These are phyloP conservation scores for Platycheirus albimanus DNA, from an alignment of 2,888 invertebrate species.

Conservation along the genomic window DNA sequence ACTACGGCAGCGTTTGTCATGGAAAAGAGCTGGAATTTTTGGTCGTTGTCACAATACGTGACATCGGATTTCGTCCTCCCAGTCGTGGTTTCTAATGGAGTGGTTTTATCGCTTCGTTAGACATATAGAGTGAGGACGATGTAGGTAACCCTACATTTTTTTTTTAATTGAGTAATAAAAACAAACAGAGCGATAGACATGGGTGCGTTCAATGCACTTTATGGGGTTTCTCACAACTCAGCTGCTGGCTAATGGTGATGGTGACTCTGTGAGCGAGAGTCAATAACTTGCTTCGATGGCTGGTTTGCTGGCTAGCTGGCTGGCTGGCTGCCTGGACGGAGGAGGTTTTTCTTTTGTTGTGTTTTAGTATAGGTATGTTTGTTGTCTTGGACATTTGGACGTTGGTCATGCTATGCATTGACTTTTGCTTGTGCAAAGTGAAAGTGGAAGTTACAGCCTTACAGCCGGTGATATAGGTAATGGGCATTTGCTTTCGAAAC, in stretches of 20 bases:
- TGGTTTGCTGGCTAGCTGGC: no score
- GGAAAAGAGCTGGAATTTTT: no score
- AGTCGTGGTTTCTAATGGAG: slow-evolving; percentile 45
- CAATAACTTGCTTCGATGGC: slow-evolving; percentile 12
- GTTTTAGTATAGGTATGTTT: no score
- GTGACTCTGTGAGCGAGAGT: slow-evolving; percentile 24
- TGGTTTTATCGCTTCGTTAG: no score
- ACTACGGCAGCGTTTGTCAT: no score
- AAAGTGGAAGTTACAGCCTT: slow-evolving; percentile 65
- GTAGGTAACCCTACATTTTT: background rate
- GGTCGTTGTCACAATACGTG: no score
- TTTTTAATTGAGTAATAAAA: slow-evolving; percentile 72
- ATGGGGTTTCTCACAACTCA: slow-evolving; percentile 34
- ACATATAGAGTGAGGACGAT: no score
- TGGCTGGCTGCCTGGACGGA: no score
- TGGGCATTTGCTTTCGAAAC: slow-evolving; percentile 51
- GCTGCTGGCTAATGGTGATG: slow-evolving; percentile 27
- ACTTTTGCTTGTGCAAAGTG: slow-evolving; percentile 47
- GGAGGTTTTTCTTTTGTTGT: slow-evolving; percentile 1
- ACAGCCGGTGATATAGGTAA: slow-evolving; percentile 44
- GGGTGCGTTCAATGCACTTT: slow-evolving; percentile 67
- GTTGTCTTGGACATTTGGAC: slow-evolving; percentile 54
- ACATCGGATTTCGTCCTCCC: background rate
- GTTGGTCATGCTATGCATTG: slow-evolving; percentile 63
- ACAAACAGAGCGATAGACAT: slow-evolving; percentile 39